Percentiles rank a stretch among this genome's conserved stretches.
These are phyloP conservation scores for Heteronetta atricapilla DNA, from an alignment of 2,113 vertebrate genomes.

Conservation along the genomic window DNA sequence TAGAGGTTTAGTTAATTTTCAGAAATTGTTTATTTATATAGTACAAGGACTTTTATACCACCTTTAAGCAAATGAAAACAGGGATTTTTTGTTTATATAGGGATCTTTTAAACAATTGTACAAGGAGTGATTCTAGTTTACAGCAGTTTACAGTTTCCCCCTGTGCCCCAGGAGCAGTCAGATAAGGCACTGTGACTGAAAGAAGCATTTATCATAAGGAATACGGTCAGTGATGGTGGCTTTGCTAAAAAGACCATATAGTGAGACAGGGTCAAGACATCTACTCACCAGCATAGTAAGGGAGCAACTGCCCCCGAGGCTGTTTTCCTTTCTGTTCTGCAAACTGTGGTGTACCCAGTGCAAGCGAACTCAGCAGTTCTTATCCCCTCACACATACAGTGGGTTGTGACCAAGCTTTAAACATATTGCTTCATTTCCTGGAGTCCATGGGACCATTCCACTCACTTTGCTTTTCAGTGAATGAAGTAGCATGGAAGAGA, in stretches of 20 bases:
- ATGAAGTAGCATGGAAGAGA: background rate
- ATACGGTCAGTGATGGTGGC: background rate
- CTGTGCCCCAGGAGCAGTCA: background rate
- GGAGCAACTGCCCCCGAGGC: accelerated
- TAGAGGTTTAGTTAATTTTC: background rate
- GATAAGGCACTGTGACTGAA: background rate
- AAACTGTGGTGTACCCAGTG: background rate
- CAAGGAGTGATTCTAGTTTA: background rate
- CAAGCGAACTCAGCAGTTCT: background rate
- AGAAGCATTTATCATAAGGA: background rate
- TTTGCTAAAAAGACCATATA: background rate
- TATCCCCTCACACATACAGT: accelerated
- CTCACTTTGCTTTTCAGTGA: accelerated
- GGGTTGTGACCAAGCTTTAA: background rate
- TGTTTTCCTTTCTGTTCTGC: background rate
- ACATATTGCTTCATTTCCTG: background rate
- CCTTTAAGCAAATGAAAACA: background rate
- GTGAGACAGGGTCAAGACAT: background rate
- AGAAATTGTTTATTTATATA: background rate
- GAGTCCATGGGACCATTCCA: background rate
- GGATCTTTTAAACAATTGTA: background rate
- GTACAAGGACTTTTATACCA: background rate
- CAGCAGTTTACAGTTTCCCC: background rate
- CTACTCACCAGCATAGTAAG: background rate
- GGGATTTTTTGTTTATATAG: background rate